phyloP scores from a whole-genome alignment of 2,797 vertebrate genomes.

The Oreortyx pictus region DNA sequence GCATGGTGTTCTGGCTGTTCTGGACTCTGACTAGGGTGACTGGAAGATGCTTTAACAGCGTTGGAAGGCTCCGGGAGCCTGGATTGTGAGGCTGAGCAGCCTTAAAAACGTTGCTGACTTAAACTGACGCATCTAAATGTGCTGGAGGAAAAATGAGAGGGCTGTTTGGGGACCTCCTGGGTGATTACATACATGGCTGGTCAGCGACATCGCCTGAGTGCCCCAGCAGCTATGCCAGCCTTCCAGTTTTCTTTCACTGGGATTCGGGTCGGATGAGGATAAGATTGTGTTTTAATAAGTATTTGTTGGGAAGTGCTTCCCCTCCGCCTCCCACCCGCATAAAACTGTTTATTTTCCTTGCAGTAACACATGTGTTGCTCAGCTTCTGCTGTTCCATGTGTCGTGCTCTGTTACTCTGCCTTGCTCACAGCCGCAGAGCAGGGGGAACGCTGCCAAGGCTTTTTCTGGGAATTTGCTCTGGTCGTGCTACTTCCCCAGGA shows the following conservation, averaged over 20 bases:
- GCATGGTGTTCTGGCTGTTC: background rate
- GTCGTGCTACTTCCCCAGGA: background rate
- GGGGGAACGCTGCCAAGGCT: conserved; percentile 14
- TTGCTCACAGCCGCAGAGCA: background rate
- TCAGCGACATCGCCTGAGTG: background rate
- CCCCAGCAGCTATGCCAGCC: background rate
- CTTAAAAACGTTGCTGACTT: background rate
- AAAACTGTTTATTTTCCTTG: conserved; percentile 16
- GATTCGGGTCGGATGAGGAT: conserved; percentile 4
- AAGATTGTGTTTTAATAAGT: background rate
- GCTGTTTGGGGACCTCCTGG: background rate
- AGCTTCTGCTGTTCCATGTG: conserved; percentile 57
- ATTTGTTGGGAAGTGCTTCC: conserved; percentile 16
- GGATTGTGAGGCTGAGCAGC: background rate
- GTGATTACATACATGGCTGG: background rate
- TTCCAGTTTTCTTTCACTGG: background rate
- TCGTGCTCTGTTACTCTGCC: background rate
- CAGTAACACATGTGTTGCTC: background rate
- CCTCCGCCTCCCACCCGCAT: background rate
- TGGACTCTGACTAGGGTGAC: background rate
- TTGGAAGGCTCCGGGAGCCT: background rate
- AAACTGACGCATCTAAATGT: background rate
- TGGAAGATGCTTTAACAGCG: background rate
- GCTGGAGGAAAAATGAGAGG: background rate
- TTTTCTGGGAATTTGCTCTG: conserved; percentile 38